Evolutionary conservation across 2,797 vertebrate species (phyloP), one percentile per base, ranked within the genome.

Genomic region (Holocentrus rufus): DNA sequence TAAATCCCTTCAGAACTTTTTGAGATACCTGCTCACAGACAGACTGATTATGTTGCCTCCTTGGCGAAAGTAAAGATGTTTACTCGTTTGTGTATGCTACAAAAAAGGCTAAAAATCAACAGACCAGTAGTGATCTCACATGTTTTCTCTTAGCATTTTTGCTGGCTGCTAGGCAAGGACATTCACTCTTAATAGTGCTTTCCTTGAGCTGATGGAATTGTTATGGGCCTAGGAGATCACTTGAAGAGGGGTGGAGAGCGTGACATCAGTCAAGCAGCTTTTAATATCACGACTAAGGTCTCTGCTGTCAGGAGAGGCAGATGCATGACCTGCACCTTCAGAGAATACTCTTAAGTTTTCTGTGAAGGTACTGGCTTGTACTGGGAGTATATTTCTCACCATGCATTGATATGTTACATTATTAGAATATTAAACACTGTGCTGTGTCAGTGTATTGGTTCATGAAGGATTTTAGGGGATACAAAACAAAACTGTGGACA

Each of bases 221-320:
- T 84, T 85, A 80, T 80, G 65, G 74, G 39, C 62, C 68, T 76
- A 49, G 53, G 63, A 78, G 88, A 80, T 77, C 46, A 84, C 83
- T 77, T 72, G 75, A 80, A 55, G 72, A 60, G 56, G 69, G 73
- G 70, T 13, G 53, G 67, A 82, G 58, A 80, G 64, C 15, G 17
- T 61, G 72, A 44, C 76, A 90, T 90, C 75, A 78, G 84, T 89
- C 84, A 84, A 57, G 58, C 46, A 31, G 85, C 83, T 79, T 87
- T 85, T 86, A 85, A 83, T 84, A 75, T 79, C 65, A 78, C 46
- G 22, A 53, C 77, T 83, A 85, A 87, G 80, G 82, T 82, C 65
- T 80, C 57, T 15, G 74, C 61, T 80, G 57, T 83, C 77, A 80
- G 42, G n/a, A 80, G 68, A 79, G 62, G 20, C 61, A 76, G 59